phyloP scores from a whole-genome alignment of 2,113 vertebrate genomes.

The Anarrhichthys ocellatus region DNA sequence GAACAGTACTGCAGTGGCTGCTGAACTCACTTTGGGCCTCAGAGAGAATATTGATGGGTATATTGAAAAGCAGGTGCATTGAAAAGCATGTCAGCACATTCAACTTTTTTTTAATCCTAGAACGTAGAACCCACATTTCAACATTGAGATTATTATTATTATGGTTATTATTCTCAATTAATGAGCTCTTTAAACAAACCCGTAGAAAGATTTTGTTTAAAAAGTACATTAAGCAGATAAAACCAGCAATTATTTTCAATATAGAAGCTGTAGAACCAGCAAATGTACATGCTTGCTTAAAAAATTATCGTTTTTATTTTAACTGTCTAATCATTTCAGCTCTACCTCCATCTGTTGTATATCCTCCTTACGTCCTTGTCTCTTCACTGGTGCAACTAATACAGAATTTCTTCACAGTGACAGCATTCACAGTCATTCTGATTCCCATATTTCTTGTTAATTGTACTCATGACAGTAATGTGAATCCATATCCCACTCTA shows the following conservation, averaged over 20 bases:
- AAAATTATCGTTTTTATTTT: not conserved
- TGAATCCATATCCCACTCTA: slow-evolving; percentile 42
- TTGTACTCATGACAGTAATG: slow-evolving; percentile 21
- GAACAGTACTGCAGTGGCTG: not conserved
- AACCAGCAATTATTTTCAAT: not conserved
- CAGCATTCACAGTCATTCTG: not conserved
- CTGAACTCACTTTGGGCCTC: no score
- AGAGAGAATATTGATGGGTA: not conserved
- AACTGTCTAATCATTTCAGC: not conserved
- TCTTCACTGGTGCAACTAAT: not conserved
- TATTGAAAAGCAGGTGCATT: not conserved
- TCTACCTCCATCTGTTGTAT: not conserved
- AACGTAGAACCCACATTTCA: not conserved
- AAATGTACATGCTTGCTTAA: no score
- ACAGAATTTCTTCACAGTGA: not conserved
- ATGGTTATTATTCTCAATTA: not conserved
- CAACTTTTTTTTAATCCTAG: not conserved
- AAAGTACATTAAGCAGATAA: no score
- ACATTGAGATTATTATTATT: not conserved
- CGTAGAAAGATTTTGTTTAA: not conserved
- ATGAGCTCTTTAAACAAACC: not conserved
- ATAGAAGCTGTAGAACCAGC: not conserved
- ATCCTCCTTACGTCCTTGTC: not conserved
- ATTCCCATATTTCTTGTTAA: slow-evolving; percentile 10
- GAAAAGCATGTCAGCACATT: not conserved